Evolutionary conservation across 2,113 vertebrate species (phyloP).

Genomic region (Phaethornis superciliosus): DNA sequence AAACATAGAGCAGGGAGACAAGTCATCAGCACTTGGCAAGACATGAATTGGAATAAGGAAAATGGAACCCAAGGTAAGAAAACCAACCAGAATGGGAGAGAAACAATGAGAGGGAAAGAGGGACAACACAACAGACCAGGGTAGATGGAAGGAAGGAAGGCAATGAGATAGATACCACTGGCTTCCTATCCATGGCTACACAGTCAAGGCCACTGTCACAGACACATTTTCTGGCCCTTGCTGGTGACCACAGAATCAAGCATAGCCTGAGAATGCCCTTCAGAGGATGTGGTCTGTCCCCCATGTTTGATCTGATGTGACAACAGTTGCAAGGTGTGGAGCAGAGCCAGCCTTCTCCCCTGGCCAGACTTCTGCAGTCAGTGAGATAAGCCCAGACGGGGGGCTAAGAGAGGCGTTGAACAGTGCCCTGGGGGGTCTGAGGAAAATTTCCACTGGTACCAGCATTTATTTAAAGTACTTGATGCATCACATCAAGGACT

Average conservation of each 20-base stretch:
- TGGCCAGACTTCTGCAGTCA: not conserved
- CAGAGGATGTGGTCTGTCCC: accelerated
- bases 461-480: not conserved
- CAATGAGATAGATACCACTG: no score
- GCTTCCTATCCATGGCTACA: not conserved
- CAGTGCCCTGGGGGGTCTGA: not conserved
- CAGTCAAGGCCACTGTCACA: not conserved
- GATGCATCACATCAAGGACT: not conserved
- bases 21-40: not conserved
- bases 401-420: not conserved
- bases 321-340: not conserved
- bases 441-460: not conserved
- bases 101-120: not conserved
- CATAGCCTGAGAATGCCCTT: not conserved
- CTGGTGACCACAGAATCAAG: not conserved
- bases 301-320: not conserved
- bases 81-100: not conserved
- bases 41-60: not conserved
- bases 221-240: not conserved
- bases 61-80: not conserved
- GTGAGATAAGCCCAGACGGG: not conserved
- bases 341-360: not conserved
- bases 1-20: not conserved
- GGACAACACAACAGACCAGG: not conserved
- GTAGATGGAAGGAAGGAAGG: not conserved